Evolutionary conservation across 2,113 vertebrate genomes (phyloP), one percentile per base, ranked within the genome.

Genomic region (Menura novaehollandiae): DNA sequence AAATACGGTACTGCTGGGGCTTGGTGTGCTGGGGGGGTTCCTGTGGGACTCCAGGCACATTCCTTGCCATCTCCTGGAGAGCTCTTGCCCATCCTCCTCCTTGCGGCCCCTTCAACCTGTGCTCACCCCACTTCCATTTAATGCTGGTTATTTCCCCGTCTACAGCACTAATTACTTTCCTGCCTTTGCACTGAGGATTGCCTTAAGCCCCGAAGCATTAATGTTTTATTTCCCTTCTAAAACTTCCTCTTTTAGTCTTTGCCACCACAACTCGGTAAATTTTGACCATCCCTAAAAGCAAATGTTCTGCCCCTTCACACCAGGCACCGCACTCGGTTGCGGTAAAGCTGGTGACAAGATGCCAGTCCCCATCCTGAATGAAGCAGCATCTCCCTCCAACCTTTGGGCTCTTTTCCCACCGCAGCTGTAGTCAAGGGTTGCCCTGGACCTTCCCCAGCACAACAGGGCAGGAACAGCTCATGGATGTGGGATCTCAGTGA

Each of bases 231-330:
- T 96, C 93, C 76, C 8, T 81, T 76, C 86, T 76, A 69, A 91
- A 93, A 93, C 88, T 94, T 93, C 91, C 88, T 84, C 63, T 88
- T 86, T 76, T 63, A 28, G 46, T 82, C 58, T 90, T 94, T 91
- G 53, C 20, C 55, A 79, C 55, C 43, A n/a, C 43, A 53, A 12
- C 28, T 62, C 1, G 0, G 39, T 55, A 78, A 55, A 35, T 91
- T 86, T 74, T 51, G 56, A 60, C 69, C 74, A 52, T 81, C 84
- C 81, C 63, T 87, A 39, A 92, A 89, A 88, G 59, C 23, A 94
- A 78, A 87, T 4, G 18, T 27, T 79, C 80, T 91, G 46, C 33
- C 73, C n/a, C 55, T 77, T 84, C 7, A 11, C 28, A 66, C n/a
- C 41, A 66, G 13, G 28, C 22, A 19, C 32, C 4, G 5, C 10